Conservation (phyloP, 2,113 vertebrate genomes). For the Oncorhynchus tshawytscha region DNA sequence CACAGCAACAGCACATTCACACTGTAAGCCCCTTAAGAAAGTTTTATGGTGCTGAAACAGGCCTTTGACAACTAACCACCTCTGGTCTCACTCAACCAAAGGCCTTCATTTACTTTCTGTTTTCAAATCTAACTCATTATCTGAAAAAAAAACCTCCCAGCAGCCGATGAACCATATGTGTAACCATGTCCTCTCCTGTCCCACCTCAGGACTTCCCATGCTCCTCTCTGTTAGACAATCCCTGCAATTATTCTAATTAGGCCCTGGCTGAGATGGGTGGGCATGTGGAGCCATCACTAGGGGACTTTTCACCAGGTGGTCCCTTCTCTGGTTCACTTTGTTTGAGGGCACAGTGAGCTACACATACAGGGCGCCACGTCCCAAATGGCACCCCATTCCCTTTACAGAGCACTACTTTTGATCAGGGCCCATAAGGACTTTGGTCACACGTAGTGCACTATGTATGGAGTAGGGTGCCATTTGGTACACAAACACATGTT, state of each 20-base stretch:
- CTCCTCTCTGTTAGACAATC: constrained; percentile 33
- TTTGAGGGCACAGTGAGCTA: constrained; percentile 9
- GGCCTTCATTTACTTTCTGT: neutral
- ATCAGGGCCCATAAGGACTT: too few relatives aligned
- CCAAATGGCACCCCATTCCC: too few relatives aligned
- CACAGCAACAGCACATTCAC: neutral
- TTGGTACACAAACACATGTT: neutral
- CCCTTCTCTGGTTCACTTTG: constrained; percentile 36
- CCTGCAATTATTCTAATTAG: constrained; percentile 52
- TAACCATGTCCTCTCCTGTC: constrained; percentile 21
- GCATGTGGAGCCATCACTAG: constrained; percentile 52
- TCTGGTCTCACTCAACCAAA: neutral
- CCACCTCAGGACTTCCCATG: constrained; percentile 28
- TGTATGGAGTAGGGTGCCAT: too few relatives aligned
- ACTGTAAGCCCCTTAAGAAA: neutral
- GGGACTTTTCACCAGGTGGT: constrained; percentile 57
- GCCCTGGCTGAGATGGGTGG: constrained; percentile 43
- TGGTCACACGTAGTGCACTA: too few relatives aligned
- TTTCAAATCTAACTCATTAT: neutral
- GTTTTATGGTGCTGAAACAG: neutral
- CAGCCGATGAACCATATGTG: constrained; percentile 31
- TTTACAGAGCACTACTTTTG: too few relatives aligned
- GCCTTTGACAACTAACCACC: neutral
- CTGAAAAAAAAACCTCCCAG: constrained; percentile 1
- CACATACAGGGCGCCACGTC: neutral